Evolutionary conservation across 30 jellyfish, hydroid and myxozoan genomes (phyloP), one percentile per base, ranked within the genome.

Genomic region (Cassiopea xamachana): DNA sequence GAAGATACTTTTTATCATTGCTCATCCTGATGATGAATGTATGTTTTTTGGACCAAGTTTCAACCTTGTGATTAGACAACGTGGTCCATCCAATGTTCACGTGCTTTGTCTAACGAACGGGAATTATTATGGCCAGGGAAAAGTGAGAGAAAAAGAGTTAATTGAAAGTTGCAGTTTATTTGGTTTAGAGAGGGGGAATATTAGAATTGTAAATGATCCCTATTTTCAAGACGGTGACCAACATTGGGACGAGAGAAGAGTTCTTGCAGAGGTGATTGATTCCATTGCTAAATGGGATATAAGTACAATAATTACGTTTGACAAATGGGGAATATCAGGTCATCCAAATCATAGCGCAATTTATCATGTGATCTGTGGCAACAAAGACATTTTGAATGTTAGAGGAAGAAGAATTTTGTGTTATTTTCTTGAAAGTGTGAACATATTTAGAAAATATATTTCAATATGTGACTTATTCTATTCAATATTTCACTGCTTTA

Each of bases 1-100:
- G 72, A 79, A 80, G 15, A 73, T 84, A 4, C 80, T 89, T 16
- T 77, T 94, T 19, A 92, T 94, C 13, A 94, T 87, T 48, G 97
- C 98, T 39, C 98, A 94, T 79, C 98, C 98, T 1, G 98, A 94
- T 58, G 98, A 94, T 59, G 98, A 94, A 77, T 92, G 94, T 75
- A 94, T 94, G 98, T 94, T 94, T 87, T 94, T 90, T 69, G 94
- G 94, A 1, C 98, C 98, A 12, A 72, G 93, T 60, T 68, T 94
- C 1, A 15, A 60, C 16, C 55, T 80, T 9, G 69, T 75, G 1
- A 7, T 73, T 19, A 69, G 77, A 17, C 69, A 75, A 5, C 18
- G 75, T 75, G 96, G 90, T 14, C 67, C 55, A 1, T 64, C 84
- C 5, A 73, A 86, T 50, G 87, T 90, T 15, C 79, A 81, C 76